phyloP scores from a whole-genome alignment of 92 coral and sea anemone species.

The Zoanthus sociatus region DNA sequence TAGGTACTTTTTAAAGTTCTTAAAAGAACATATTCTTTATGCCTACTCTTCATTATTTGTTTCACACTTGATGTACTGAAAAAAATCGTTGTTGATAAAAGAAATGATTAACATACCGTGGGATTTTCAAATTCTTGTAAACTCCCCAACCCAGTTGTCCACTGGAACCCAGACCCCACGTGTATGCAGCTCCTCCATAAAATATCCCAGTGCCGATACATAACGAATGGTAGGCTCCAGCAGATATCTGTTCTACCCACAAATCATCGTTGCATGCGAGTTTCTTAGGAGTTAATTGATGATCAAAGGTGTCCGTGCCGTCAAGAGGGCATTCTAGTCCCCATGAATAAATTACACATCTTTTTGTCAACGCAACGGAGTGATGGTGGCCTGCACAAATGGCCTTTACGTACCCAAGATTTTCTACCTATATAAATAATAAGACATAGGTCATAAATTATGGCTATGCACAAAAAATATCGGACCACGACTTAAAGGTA shows the following conservation, averaged over 20 bases:
- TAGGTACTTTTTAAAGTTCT: no score
- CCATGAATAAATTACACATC: conserved; percentile 67
- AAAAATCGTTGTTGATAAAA: no score
- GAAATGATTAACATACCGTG: neutral
- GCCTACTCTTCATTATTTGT: no score
- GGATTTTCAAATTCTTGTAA: neutral
- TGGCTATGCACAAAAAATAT: no score
- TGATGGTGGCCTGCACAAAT: conserved; percentile 69
- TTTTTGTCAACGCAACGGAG: conserved; percentile 59
- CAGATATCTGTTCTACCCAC: conserved; percentile 59
- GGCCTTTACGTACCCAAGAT: conserved; percentile 56
- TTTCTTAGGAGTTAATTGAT: conserved; percentile 42
- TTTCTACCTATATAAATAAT: conserved; percentile 42
- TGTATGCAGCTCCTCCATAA: conserved; percentile 55
- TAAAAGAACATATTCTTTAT: no score
- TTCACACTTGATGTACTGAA: no score
- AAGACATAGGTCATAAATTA: no score
- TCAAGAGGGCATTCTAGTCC: conserved; percentile 53
- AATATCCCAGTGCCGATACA: conserved; percentile 46
- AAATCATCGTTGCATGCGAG: conserved; percentile 42
- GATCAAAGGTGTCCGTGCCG: neutral
- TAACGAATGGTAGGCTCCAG: conserved; percentile 72
- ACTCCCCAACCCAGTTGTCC: conserved; percentile 74
- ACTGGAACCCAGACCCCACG: conserved; percentile 73
- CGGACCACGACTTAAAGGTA: no score